Conservation (phyloP, 2,888 invertebrate genomes). For the Lithodes maja region DNA sequence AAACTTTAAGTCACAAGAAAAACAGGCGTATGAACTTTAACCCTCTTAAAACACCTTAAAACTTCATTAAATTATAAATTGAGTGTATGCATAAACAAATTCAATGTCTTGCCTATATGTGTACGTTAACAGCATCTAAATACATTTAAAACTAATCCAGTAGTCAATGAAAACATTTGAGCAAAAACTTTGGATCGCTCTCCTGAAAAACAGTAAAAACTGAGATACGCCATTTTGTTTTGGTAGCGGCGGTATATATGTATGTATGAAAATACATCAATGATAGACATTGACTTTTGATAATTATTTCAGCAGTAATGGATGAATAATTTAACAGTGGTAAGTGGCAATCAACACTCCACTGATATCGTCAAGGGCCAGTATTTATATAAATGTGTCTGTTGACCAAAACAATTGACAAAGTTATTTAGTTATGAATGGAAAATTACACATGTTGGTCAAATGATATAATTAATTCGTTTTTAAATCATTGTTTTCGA, state of each 20-base stretch:
- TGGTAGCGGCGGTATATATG: background rate
- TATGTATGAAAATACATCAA: constrained; percentile 31
- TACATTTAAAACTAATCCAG: constrained; percentile 12
- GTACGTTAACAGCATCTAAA: constrained; percentile 26
- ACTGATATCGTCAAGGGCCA: too few species aligned
- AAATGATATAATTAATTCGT: too few species aligned
- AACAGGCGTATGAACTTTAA: constrained; percentile 10
- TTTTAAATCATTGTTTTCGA: too few species aligned
- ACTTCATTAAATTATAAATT: background rate
- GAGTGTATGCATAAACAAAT: constrained; percentile 22
- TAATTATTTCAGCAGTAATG: too few species aligned
- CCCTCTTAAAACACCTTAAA: constrained; percentile 14
- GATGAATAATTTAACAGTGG: too few species aligned
- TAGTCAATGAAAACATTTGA: constrained; percentile 20
- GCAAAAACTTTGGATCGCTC: constrained; percentile 23
- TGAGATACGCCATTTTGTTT: background rate
- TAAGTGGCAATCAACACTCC: too few species aligned
- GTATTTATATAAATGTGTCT: too few species aligned
- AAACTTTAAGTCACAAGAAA: constrained; percentile 4
- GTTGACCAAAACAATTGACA: too few species aligned
- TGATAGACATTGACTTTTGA: too few species aligned
- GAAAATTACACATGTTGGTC: too few species aligned
- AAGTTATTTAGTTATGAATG: too few species aligned
- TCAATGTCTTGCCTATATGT: constrained; percentile 12
- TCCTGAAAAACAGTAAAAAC: constrained; percentile 21